Conservation (phyloP, 1,140 invertebrate genomes). For the Calliphora vicina region DNA sequence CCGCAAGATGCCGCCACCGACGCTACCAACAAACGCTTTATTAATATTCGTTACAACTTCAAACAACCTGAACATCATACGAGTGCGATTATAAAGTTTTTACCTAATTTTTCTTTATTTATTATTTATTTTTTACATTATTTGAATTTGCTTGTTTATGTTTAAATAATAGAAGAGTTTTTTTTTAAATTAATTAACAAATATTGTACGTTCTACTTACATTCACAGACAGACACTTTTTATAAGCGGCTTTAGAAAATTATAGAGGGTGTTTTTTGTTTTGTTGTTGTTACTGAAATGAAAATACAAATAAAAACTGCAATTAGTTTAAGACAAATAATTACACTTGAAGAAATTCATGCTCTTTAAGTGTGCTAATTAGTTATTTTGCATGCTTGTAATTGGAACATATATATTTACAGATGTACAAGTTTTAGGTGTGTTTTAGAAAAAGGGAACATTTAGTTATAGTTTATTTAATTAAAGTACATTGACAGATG, state of each 20-base stretch:
- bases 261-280: background rate
- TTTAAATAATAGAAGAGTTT: too few relatives aligned
- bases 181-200: background rate
- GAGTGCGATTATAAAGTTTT: background rate
- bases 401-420: too few relatives aligned
- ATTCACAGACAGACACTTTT: background rate
- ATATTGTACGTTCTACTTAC: background rate
- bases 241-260: slow-evolving; percentile 1
- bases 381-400: too few relatives aligned
- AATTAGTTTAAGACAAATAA: background rate
- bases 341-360: too few relatives aligned
- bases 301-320: background rate
- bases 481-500: too few relatives aligned
- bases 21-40: background rate
- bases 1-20: background rate
- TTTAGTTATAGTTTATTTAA: too few relatives aligned
- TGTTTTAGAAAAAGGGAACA: too few relatives aligned
- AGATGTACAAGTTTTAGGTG: too few relatives aligned
- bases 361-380: too few relatives aligned
- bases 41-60: background rate
- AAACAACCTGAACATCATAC: background rate
- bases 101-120: background rate
- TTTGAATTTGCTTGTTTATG: background rate
- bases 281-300: background rate
- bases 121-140: too few relatives aligned